These are phyloP conservation scores for Cryptocephalus moraei DNA, from an alignment of 2,888 invertebrate species.

Conservation along the genomic window DNA sequence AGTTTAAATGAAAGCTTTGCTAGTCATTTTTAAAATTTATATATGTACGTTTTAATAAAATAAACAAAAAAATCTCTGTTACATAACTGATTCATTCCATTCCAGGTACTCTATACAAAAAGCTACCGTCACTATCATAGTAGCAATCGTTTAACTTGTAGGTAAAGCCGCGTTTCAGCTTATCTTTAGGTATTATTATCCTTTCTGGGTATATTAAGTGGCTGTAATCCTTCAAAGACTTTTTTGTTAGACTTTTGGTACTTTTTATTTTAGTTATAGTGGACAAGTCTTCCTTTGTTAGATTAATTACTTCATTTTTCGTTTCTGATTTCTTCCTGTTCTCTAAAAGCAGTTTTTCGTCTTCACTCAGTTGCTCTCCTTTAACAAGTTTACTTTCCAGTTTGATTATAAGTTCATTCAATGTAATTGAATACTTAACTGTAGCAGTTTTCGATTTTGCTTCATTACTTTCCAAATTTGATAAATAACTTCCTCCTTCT, in stretches of 20 bases:
- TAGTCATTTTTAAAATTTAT: conserved; percentile 30
- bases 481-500: conserved; percentile 1
- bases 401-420: conserved; percentile 23
- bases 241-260: conserved; percentile 7
- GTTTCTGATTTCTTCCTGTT: conserved; percentile 1
- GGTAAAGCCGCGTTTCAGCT: conserved; percentile 51
- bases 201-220: conserved; percentile 44
- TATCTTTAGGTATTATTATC: conserved; percentile 60
- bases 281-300: conserved; percentile 8
- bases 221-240: conserved; percentile 18
- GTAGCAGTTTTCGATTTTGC: too few species aligned
- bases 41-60: conserved; percentile 21
- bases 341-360: conserved; percentile 20
- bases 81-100: conserved; percentile 32
- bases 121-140: conserved; percentile 70
- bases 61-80: conserved; percentile 9
- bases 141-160: conserved; percentile 71
- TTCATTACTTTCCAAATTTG: too few species aligned
- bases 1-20: conserved; percentile 16
- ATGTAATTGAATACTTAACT: conserved; percentile 15
- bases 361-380: conserved; percentile 11
- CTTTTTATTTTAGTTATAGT: conserved; percentile 12
- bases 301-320: conserved; percentile 2
- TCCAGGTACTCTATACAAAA: conserved; percentile 70
- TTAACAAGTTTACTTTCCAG: conserved; percentile 12